A percentile compares a stretch with the other conserved stretches of the same genome.
Evolutionary conservation across 2,113 vertebrate genomes (phyloP).

Genomic region (Equus quagga): DNA sequence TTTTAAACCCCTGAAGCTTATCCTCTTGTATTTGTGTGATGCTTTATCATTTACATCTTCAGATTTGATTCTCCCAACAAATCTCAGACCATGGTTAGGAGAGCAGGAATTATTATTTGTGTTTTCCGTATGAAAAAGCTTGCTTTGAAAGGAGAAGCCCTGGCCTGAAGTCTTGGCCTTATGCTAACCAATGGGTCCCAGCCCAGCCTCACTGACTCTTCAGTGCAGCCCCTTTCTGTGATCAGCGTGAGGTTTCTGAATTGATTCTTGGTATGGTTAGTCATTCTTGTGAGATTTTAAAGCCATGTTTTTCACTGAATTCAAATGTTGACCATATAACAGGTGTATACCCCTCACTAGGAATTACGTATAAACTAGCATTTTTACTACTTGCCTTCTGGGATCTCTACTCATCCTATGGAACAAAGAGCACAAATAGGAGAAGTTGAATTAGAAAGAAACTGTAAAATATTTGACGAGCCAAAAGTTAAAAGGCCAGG

Average conservation of each 20-base stretch:
- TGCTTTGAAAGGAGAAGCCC: background rate
- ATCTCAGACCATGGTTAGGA: background rate
- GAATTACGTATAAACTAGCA: background rate
- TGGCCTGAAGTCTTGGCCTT: background rate
- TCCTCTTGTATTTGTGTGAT: background rate
- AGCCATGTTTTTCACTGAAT: background rate
- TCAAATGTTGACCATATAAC: background rate
- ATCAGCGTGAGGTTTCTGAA: accelerated
- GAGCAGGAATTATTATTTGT: background rate
- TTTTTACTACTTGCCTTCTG: background rate
- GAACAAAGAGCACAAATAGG: background rate
- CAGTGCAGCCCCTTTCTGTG: background rate
- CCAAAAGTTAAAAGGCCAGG: background rate
- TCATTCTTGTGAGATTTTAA: background rate
- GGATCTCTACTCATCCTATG: background rate
- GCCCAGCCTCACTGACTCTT: background rate
- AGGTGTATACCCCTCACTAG: background rate
- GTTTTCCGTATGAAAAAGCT: background rate
- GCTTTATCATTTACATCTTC: background rate
- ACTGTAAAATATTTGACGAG: background rate
- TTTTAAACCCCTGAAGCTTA: background rate
- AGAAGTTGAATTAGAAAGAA: background rate
- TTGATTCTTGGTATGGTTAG: background rate
- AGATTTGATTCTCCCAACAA: background rate
- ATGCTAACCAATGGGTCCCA: background rate